Evolutionary conservation across 2,888 invertebrate species (phyloP).

Genomic region (Drosophila koepferae): DNA sequence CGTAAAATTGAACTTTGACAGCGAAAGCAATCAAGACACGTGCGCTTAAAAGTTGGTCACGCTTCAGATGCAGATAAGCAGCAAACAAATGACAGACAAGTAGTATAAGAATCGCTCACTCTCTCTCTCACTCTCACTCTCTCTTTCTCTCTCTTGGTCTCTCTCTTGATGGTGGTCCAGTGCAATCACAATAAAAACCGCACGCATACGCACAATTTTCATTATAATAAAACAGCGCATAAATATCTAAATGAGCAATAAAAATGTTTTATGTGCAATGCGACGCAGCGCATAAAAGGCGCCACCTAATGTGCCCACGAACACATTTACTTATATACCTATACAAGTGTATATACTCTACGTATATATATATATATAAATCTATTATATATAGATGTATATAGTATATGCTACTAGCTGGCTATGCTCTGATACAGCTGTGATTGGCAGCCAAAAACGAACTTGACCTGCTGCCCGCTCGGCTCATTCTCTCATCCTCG

Average conservation of each 20-base stretch:
- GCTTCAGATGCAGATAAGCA: constrained; percentile 61
- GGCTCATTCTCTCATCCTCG: no score
- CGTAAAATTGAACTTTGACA: constrained; percentile 69
- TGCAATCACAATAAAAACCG: constrained; percentile 80
- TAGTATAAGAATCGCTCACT: constrained; percentile 10
- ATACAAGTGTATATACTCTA: background rate
- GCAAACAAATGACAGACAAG: constrained; percentile 35
- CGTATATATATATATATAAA: background rate
- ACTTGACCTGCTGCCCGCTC: constrained; percentile 59
- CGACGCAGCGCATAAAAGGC: constrained; percentile 49
- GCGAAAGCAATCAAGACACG: constrained; percentile 65
- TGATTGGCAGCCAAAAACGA: constrained; percentile 57
- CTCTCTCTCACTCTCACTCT: background rate
- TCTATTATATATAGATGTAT: background rate
- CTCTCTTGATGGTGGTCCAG: constrained; percentile 44
- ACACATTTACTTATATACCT: constrained; percentile 6
- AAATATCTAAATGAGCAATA: constrained; percentile 80
- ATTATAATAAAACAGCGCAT: constrained; percentile 79
- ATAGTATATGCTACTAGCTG: constrained; percentile 15
- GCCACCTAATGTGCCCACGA: constrained; percentile 26
- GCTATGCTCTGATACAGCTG: constrained; percentile 39
- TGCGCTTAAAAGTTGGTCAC: constrained; percentile 68
- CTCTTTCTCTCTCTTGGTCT: background rate
- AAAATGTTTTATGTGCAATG: constrained; percentile 79
- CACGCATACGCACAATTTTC: constrained; percentile 79